Percentiles rank a stretch among this genome's conserved stretches.
phyloP scores from a whole-genome alignment of 2,888 invertebrate genomes.

The Itoplectis maculator region DNA sequence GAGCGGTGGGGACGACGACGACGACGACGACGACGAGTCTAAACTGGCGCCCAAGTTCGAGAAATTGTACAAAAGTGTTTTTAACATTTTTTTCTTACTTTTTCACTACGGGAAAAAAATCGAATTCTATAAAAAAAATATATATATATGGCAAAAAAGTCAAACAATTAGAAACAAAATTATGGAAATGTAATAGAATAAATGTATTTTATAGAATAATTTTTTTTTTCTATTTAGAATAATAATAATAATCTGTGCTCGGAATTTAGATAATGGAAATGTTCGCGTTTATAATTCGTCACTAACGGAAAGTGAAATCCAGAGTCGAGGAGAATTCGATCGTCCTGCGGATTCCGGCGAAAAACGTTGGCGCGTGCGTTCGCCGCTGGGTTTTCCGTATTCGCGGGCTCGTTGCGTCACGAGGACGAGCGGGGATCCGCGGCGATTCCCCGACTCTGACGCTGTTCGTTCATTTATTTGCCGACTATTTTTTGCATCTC shows the following conservation, averaged over 20 bases:
- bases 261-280: no score
- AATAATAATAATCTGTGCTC: no score
- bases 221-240: no score
- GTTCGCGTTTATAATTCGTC: no score
- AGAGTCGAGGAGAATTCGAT: not conserved
- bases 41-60: slow-evolving; percentile 26
- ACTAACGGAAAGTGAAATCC: not conserved
- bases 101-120: no score
- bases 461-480: slow-evolving; percentile 49
- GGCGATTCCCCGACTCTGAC: not conserved
- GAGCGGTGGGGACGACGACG: slow-evolving; percentile 6
- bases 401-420: slow-evolving; percentile 31
- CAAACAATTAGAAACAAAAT: no score
- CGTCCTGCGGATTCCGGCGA: not conserved
- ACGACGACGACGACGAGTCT: slow-evolving; percentile 16
- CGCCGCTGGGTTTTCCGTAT: slow-evolving; percentile 31
- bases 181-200: not conserved
- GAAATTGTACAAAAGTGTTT: slow-evolving; percentile 2
- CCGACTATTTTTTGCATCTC: slow-evolving; percentile 22
- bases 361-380: not conserved
- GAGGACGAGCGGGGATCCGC: slow-evolving; percentile 49
- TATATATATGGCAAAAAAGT: no score
- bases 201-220: no score
- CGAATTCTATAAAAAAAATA: not conserved
- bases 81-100: not conserved